phyloP scores from a whole-genome alignment of 2,113 vertebrate genomes.

The Coreoperca whiteheadi region DNA sequence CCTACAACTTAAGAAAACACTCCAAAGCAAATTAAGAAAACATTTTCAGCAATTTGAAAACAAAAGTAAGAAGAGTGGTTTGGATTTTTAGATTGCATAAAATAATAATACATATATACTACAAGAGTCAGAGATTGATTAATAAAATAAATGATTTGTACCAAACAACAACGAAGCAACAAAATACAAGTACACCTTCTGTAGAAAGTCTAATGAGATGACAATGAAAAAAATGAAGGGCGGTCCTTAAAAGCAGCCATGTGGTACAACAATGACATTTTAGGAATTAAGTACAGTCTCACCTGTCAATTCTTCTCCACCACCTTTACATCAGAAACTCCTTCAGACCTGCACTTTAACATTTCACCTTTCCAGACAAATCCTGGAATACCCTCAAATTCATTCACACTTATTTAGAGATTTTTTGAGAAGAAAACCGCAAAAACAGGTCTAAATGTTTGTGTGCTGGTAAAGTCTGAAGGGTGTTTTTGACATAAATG shows the following conservation, averaged over 20 bases:
- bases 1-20: neutral
- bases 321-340: neutral
- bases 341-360: neutral
- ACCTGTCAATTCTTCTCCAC: neutral
- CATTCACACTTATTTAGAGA: neutral
- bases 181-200: neutral
- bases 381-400: neutral
- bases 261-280: neutral
- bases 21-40: neutral
- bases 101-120: neutral
- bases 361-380: neutral
- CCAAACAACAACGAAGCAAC: neutral
- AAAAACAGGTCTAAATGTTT: neutral
- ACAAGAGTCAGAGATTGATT: neutral
- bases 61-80: neutral
- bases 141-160: neutral
- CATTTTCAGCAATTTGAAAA: neutral
- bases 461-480: neutral
- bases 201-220: neutral
- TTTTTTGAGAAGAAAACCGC: neutral
- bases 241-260: neutral
- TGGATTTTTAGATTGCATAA: neutral
- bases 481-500: neutral
- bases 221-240: neutral
- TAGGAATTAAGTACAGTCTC: neutral